A percentile compares a stretch with the other conserved stretches of the same genome.
These are phyloP conservation scores for Channa striata DNA, from an alignment of 2,797 vertebrate species.

Conservation along the genomic window DNA sequence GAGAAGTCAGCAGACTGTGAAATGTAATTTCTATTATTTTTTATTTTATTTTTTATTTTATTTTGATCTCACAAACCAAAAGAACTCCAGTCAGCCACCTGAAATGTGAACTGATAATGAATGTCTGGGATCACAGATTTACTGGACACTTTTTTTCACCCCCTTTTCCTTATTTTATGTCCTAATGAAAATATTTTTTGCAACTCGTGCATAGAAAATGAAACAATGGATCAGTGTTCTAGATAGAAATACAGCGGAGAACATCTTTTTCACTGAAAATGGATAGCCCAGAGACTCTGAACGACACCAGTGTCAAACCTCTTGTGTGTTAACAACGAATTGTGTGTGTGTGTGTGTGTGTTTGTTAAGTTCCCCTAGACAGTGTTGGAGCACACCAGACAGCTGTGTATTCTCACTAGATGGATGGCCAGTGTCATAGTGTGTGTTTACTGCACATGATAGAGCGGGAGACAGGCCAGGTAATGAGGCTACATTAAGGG, in stretches of 20 bases:
- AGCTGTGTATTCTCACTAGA: slow-evolving; percentile 75
- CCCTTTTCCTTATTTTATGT: slow-evolving; percentile 25
- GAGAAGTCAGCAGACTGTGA: slow-evolving; percentile 82
- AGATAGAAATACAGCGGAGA: slow-evolving; percentile 46
- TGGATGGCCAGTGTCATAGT: slow-evolving; percentile 81
- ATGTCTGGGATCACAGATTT: slow-evolving; percentile 80
- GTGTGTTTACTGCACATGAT: slow-evolving; percentile 85
- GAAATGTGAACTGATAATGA: slow-evolving; percentile 79
- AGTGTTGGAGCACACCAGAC: slow-evolving; percentile 66
- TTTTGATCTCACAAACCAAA: slow-evolving; percentile 67
- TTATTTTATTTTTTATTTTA: slow-evolving; percentile 54
- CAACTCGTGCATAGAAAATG: slow-evolving; percentile 61
- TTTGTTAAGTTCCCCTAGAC: slow-evolving; percentile 65
- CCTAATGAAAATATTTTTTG: slow-evolving; percentile 62
- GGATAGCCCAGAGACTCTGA: slow-evolving; percentile 52
- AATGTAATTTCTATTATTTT: slow-evolving; percentile 78
- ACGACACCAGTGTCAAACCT: slow-evolving; percentile 46
- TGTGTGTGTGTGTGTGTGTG: slow-evolving; percentile 38
- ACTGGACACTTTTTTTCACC: slow-evolving; percentile 45
- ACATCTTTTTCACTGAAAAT: slow-evolving; percentile 52
- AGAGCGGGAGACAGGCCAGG: slow-evolving; percentile 82
- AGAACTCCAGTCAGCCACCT: slow-evolving; percentile 73
- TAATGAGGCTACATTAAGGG: slow-evolving; percentile 85
- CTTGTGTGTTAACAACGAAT: slow-evolving; percentile 59
- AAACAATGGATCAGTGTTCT: slow-evolving; percentile 46